These are phyloP conservation scores for Coryphaenoides rupestris DNA, from an alignment of 2,113 vertebrate genomes.

Conservation along the genomic window DNA sequence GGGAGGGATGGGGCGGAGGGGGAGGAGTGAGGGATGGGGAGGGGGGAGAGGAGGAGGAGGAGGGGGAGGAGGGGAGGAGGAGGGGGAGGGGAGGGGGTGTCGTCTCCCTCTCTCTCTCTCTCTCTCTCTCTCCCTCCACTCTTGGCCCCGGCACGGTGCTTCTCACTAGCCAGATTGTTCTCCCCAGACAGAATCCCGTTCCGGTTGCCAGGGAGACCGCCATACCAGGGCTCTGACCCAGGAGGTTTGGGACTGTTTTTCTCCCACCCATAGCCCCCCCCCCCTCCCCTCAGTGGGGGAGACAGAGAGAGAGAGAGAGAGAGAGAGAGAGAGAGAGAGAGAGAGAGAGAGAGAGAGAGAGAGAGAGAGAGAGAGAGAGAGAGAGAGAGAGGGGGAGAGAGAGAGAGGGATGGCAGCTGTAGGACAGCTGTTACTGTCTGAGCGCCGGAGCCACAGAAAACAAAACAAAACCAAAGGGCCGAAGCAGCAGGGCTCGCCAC, in stretches of 20 bases:
- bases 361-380: constrained; percentile 71
- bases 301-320: constrained; percentile 71
- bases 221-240: constrained; percentile 92
- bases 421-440: constrained; percentile 84
- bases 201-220: constrained; percentile 90
- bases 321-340: constrained; percentile 71
- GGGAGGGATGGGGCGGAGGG: not conserved
- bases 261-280: constrained; percentile 52
- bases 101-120: too few relatives aligned
- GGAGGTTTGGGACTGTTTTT: constrained; percentile 80
- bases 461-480: constrained; percentile 39
- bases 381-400: constrained; percentile 70
- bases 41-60: not conserved
- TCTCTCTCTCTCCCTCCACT: constrained; percentile 11
- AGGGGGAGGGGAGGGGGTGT: too few relatives aligned
- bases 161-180: constrained; percentile 80
- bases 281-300: constrained; percentile 30
- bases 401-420: constrained; percentile 87
- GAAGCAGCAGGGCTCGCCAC: not conserved
- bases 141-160: constrained; percentile 44
- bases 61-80: constrained; percentile 5
- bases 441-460: constrained; percentile 55
- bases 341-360: constrained; percentile 71
- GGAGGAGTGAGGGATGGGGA: too few relatives aligned
- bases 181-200: constrained; percentile 72